Percentiles rank a stretch among this genome's conserved stretches.
Conservation (phyloP, 2,888 invertebrate genomes). For the Brenthis ino region DNA sequence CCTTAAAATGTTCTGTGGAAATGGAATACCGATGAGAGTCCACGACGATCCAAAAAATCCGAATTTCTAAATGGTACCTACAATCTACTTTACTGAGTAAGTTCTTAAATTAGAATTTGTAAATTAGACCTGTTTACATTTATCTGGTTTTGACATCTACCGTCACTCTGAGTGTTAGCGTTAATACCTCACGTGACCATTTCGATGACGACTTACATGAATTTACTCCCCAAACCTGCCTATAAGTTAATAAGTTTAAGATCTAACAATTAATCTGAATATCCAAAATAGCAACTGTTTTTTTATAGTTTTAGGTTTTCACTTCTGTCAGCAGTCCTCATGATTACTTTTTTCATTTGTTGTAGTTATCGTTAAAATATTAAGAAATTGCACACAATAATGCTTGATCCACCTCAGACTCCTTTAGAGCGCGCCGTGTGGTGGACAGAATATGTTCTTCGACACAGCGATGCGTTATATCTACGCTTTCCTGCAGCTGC, state of each 20-base stretch:
- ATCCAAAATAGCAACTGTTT: too few relatives aligned
- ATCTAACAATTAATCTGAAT: too few relatives aligned
- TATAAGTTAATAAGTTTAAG: too few relatives aligned
- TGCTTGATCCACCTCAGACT: slow-evolving; percentile 37
- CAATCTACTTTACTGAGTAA: slow-evolving; percentile 55
- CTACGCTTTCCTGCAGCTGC: not conserved
- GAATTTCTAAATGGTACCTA: slow-evolving; percentile 55
- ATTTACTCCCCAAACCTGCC: too few relatives aligned
- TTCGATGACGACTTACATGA: too few relatives aligned
- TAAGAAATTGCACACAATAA: slow-evolving; percentile 29
- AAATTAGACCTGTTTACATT: too few relatives aligned
- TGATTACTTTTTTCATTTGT: slow-evolving; percentile 2
- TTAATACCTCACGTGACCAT: too few relatives aligned
- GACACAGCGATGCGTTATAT: slow-evolving; percentile 36
- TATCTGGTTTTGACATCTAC: too few relatives aligned
- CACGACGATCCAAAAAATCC: slow-evolving; percentile 50
- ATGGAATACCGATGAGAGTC: slow-evolving; percentile 50
- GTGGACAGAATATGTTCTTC: slow-evolving; percentile 43
- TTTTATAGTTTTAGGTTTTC: too few relatives aligned
- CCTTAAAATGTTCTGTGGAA: slow-evolving; percentile 61
- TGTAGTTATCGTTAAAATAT: slow-evolving; percentile 41
- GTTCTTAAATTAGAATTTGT: not conserved
- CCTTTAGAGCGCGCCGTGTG: slow-evolving; percentile 41
- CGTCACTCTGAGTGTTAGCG: too few relatives aligned
- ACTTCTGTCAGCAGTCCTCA: too few relatives aligned